Conservation (phyloP, 2,797 vertebrate species). For the Glyptemys insculpta region DNA sequence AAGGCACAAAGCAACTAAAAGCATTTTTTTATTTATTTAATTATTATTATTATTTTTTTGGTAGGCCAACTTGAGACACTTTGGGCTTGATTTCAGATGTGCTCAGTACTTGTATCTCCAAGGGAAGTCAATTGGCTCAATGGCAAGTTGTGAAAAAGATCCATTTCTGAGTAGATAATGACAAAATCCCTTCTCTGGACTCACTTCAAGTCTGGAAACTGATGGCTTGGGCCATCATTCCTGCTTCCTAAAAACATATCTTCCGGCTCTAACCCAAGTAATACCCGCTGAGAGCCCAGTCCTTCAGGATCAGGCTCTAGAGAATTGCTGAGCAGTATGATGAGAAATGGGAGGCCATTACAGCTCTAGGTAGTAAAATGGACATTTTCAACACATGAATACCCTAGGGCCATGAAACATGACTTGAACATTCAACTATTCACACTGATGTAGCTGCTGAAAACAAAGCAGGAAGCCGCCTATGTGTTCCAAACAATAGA, state of each 20-base stretch:
- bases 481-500: background rate
- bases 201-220: background rate
- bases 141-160: background rate
- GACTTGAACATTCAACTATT: background rate
- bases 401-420: rapidly evolving
- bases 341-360: background rate
- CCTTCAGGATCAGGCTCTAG: background rate
- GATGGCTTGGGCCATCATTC: background rate
- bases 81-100: background rate
- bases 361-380: background rate
- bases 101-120: background rate
- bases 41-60: too few species aligned
- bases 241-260: background rate
- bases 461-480: background rate
- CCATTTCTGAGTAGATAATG: background rate
- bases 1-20: background rate
- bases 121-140: rapidly evolving
- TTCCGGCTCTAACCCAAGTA: slow-evolving; percentile 30
- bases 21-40: too few species aligned
- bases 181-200: background rate
- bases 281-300: slow-evolving; percentile 16
- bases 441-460: background rate
- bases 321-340: background rate
- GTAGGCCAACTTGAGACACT: too few species aligned
- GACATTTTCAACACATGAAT: background rate